phyloP scores from a whole-genome alignment of 2,888 invertebrate genomes.

The Zele albiditarsus region DNA sequence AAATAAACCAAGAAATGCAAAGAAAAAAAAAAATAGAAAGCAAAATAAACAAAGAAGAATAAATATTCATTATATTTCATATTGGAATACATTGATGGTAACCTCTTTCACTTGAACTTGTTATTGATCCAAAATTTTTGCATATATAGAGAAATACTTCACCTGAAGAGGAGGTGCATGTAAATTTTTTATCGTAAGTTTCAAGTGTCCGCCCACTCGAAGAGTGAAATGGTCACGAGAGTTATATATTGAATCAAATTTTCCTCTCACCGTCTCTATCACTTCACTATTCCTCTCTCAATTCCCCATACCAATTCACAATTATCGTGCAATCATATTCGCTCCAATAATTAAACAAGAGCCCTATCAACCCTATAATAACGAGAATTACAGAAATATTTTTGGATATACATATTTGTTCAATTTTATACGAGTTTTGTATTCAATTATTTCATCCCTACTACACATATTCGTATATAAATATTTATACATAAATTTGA shows the following conservation, averaged over 20 bases:
- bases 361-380: conserved; percentile 5
- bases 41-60: background rate
- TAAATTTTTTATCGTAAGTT: conserved; percentile 16
- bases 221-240: conserved; percentile 23
- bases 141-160: background rate
- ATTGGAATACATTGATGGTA: background rate
- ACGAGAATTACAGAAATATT: background rate
- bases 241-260: conserved; percentile 22
- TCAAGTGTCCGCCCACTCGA: conserved; percentile 15
- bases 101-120: background rate
- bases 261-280: conserved; percentile 18
- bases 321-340: conserved; percentile 42
- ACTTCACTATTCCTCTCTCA: conserved; percentile 33
- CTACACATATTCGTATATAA: background rate
- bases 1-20: background rate
- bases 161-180: background rate
- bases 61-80: background rate
- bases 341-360: conserved; percentile 46
- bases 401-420: background rate
- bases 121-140: conserved; percentile 10
- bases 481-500: background rate
- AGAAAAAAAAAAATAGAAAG: background rate
- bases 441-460: background rate
- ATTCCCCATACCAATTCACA: background rate
- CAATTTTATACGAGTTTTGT: background rate